Evolutionary conservation across 2,113 vertebrate genomes (phyloP).

Genomic region (Octodon degus): DNA sequence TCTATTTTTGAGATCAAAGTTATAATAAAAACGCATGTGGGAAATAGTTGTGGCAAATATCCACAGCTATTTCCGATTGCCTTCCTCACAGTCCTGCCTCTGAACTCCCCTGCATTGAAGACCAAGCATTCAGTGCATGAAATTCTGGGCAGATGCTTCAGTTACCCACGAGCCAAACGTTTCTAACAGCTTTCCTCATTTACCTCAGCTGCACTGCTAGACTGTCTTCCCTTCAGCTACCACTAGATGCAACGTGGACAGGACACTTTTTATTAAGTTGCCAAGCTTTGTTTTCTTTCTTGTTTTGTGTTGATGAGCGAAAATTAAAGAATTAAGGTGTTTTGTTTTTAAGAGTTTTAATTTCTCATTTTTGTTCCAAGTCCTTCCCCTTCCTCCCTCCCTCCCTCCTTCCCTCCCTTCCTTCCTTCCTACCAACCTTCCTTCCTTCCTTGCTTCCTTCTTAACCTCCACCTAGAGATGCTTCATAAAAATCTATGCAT

Average conservation of each 20-base stretch:
- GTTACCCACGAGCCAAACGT: neutral
- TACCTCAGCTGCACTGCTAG: rapidly evolving
- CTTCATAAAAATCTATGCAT: neutral
- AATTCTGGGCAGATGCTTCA: neutral
- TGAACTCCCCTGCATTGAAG: neutral
- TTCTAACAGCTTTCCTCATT: neutral
- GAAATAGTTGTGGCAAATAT: no score
- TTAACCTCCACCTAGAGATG: neutral
- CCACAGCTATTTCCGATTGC: neutral
- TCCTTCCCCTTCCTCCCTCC: rapidly evolving
- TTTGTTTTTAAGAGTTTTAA: neutral
- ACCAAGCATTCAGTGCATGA: neutral
- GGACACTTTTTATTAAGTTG: neutral
- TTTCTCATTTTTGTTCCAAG: neutral
- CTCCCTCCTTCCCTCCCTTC: neutral
- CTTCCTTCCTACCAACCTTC: neutral
- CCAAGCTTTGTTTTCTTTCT: neutral
- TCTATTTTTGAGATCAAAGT: no score
- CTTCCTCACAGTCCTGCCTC: neutral
- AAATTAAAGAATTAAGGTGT: neutral
- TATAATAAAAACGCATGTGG: no score
- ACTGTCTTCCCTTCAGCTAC: neutral
- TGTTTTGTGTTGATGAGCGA: neutral
- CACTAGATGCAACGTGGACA: neutral
- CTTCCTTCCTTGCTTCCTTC: neutral